These are phyloP conservation scores for Rhinichthys klamathensis DNA, from an alignment of 2,113 vertebrate species.

Conservation along the genomic window DNA sequence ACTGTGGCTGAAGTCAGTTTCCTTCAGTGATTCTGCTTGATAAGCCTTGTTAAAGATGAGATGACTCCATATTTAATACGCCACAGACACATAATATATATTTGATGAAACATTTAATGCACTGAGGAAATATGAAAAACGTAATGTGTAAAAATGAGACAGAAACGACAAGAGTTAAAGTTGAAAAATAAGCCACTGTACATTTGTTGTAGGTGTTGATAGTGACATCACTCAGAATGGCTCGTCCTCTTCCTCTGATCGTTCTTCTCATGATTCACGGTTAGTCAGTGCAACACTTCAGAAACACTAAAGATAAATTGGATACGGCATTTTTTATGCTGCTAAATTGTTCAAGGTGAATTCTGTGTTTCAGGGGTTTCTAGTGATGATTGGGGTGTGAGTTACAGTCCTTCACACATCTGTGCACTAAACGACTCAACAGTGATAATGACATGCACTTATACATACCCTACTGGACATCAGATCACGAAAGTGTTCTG, in stretches of 20 bases:
- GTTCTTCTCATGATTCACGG: neutral
- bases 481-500: neutral
- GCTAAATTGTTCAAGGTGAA: neutral
- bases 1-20: no score
- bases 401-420: neutral
- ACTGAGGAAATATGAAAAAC: no score
- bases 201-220: neutral
- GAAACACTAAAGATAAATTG: neutral
- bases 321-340: neutral
- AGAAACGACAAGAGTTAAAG: no score
- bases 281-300: neutral
- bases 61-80: no score
- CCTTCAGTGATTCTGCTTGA: no score
- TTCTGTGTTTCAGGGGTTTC: neutral
- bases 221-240: neutral
- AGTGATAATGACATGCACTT: neutral
- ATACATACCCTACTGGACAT: neutral
- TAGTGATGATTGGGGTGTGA: neutral
- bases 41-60: no score
- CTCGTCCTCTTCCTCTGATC: conserved; percentile 16
- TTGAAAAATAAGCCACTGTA: neutral
- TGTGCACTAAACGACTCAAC: neutral
- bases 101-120: no score
- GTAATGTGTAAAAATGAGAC: no score
- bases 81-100: no score